A percentile compares a stretch with the other conserved stretches of the same genome.
These are phyloP conservation scores for Trematocara stigmaticum DNA, from an alignment of 2,113 vertebrate species.

Conservation along the genomic window DNA sequence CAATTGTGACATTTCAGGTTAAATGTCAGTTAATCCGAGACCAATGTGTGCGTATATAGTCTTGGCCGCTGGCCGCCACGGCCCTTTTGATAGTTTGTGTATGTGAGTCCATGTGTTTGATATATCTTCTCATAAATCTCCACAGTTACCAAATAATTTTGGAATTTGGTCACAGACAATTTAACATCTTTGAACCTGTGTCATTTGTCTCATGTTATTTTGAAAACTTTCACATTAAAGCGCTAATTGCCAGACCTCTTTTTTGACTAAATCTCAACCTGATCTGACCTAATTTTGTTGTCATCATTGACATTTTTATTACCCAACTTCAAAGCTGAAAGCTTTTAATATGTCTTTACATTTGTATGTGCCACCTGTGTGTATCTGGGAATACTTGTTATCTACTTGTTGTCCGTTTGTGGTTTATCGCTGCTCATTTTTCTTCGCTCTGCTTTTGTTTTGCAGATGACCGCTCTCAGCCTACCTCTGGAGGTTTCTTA, in stretches of 20 bases:
- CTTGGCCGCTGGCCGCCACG: neutral
- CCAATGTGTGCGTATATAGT: neutral
- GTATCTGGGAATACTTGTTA: neutral
- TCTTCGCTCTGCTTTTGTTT: neutral
- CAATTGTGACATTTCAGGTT: neutral
- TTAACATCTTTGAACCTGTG: conserved; percentile 5
- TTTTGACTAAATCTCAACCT: neutral
- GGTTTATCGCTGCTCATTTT: neutral
- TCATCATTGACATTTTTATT: neutral
- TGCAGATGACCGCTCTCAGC: neutral
- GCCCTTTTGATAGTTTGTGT: neutral
- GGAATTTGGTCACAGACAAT: neutral
- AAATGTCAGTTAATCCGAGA: neutral
- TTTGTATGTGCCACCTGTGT: conserved; percentile 4
- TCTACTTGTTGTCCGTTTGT: neutral
- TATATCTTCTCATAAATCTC: conserved; percentile 9
- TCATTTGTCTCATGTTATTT: conserved; percentile 8
- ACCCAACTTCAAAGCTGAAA: neutral
- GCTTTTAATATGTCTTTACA: neutral
- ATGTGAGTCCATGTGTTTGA: neutral
- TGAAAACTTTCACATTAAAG: neutral
- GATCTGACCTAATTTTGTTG: neutral
- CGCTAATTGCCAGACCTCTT: neutral
- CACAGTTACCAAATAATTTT: conserved; percentile 3
- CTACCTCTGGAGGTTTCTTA: neutral